Percentiles rank a stretch among this genome's conserved stretches.
Conservation (phyloP, 2,888 invertebrate genomes). For the Lasioglossum lativentre region DNA sequence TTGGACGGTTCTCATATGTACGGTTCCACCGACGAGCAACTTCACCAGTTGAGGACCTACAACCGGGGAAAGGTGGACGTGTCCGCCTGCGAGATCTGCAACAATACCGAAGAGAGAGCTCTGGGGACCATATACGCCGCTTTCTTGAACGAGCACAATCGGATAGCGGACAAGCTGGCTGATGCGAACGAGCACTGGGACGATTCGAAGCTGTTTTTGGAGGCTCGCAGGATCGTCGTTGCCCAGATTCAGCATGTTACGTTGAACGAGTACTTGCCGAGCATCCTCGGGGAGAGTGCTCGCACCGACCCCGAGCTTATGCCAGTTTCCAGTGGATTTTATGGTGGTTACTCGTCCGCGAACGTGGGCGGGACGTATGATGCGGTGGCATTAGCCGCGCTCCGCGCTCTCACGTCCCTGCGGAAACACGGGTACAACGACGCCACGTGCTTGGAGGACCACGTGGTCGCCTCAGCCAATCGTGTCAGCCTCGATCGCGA, state of each 20-base stretch:
- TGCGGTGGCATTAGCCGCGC: slow-evolving; percentile 91
- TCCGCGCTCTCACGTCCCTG: slow-evolving; percentile 91
- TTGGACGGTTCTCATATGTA: slow-evolving; percentile 94
- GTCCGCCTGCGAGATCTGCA: slow-evolving; percentile 88
- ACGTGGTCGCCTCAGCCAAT: slow-evolving; percentile 88
- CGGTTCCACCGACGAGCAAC: slow-evolving; percentile 90
- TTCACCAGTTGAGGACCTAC: slow-evolving; percentile 89
- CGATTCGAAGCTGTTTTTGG: slow-evolving; percentile 91
- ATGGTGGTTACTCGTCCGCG: slow-evolving; percentile 92
- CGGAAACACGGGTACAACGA: slow-evolving; percentile 88
- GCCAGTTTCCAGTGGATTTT: slow-evolving; percentile 89
- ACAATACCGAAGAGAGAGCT: slow-evolving; percentile 85
- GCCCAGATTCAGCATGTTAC: slow-evolving; percentile 94
- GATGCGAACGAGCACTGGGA: slow-evolving; percentile 92
- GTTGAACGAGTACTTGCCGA: slow-evolving; percentile 92
- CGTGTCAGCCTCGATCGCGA: slow-evolving; percentile 87
- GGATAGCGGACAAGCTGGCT: slow-evolving; percentile 90
- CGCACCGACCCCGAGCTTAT: slow-evolving; percentile 88
- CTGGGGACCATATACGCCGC: slow-evolving; percentile 90
- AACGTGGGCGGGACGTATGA: slow-evolving; percentile 92
- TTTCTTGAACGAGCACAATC: slow-evolving; percentile 92
- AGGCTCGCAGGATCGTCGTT: slow-evolving; percentile 90
- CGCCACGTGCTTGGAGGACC: slow-evolving; percentile 85
- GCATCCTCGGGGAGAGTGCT: slow-evolving; percentile 90
- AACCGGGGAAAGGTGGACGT: slow-evolving; percentile 90